Conservation (phyloP, 1,140 invertebrate genomes). For the Sarcophaga bullata region DNA sequence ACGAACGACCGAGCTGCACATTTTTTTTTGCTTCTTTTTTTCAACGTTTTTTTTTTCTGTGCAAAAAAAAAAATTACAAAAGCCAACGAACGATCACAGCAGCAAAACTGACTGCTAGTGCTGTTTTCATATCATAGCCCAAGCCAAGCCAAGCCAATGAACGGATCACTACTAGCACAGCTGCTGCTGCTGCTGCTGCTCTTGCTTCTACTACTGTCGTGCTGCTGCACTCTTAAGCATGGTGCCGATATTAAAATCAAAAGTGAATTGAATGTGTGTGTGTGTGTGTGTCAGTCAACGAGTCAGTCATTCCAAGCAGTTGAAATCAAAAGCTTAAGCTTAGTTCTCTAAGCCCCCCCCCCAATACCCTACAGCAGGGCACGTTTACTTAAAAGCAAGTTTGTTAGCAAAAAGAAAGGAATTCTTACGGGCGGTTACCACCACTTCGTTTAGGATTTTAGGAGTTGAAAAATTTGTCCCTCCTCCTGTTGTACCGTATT, state of each 20-base stretch:
- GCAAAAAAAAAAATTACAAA: background rate
- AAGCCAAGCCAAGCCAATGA: background rate
- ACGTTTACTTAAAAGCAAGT: background rate
- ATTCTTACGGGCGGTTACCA: background rate
- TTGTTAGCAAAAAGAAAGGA: background rate
- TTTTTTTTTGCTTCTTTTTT: too few relatives aligned
- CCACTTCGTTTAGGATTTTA: too few relatives aligned
- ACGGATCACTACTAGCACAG: too few relatives aligned
- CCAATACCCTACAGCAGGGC: background rate
- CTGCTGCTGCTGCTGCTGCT: too few relatives aligned
- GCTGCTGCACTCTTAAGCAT: too few relatives aligned
- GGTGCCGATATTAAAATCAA: background rate
- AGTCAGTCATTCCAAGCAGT: conserved; percentile 35
- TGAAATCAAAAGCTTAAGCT: conserved; percentile 30
- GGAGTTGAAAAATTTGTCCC: too few relatives aligned
- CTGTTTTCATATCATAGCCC: background rate
- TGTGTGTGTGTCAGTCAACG: conserved; percentile 5
- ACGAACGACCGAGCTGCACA: conserved; percentile 47
- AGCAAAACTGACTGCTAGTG: conserved; percentile 16
- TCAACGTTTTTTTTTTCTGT: too few relatives aligned
- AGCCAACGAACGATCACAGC: conserved; percentile 33
- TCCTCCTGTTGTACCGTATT: too few relatives aligned
- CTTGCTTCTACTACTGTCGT: too few relatives aligned
- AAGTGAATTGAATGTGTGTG: conserved; percentile 35
- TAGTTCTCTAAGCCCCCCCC: conserved; percentile 16